Evolutionary conservation across 2,797 vertebrate genomes (phyloP).

Genomic region (Anisognathus igniventris): DNA sequence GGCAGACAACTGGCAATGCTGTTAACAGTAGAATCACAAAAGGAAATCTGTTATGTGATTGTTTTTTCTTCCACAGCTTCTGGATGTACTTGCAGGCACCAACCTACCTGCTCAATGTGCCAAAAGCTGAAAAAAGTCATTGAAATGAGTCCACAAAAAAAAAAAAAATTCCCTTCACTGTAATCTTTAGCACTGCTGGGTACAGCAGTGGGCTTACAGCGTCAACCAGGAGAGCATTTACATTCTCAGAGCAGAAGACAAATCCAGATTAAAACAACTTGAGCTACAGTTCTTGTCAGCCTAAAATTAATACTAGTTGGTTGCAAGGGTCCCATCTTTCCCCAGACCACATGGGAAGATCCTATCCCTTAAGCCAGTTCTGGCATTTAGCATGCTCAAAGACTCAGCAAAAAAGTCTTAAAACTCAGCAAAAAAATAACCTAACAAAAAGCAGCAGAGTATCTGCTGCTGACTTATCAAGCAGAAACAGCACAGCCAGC

Average conservation of each 20-base stretch:
- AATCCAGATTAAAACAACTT: neutral
- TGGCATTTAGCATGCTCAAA: neutral
- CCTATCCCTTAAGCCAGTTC: neutral
- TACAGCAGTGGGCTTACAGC: neutral
- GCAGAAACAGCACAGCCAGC: conserved; percentile 39
- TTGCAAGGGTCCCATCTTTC: neutral
- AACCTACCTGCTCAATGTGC: neutral
- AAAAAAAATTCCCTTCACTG: neutral
- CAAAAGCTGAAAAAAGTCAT: neutral
- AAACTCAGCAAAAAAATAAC: conserved; percentile 20
- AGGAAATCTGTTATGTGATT: neutral
- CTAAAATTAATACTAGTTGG: neutral
- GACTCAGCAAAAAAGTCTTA: conserved; percentile 16
- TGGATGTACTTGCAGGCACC: neutral
- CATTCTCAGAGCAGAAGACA: neutral
- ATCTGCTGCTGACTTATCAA: conserved; percentile 35
- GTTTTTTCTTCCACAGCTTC: neutral
- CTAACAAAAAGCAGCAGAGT: neutral
- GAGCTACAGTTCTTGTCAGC: neutral
- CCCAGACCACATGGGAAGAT: neutral
- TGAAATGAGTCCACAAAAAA: neutral
- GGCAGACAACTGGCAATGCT: neutral
- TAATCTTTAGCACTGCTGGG: neutral
- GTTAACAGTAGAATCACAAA: neutral
- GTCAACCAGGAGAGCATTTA: neutral